Evolutionary conservation across 2,797 vertebrate genomes (phyloP).

Genomic region (Sternotherus odoratus): DNA sequence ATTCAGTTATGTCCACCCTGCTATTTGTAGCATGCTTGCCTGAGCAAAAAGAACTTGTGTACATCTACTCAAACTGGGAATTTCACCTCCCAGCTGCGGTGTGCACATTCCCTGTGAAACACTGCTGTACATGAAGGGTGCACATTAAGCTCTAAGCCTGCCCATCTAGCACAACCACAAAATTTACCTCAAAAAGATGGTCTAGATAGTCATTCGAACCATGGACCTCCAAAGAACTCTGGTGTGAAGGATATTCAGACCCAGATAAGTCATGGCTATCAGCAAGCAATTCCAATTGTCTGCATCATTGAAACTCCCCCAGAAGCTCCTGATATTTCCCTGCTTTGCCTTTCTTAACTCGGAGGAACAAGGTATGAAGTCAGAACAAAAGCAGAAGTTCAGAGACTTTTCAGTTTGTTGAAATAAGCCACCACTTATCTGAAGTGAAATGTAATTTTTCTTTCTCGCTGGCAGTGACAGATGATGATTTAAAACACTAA

Average conservation of each 20-base stretch:
- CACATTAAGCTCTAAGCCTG: rapidly evolving
- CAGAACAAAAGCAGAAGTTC: constrained; percentile 55
- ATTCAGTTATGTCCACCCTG: not conserved
- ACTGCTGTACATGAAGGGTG: not conserved
- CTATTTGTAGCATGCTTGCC: not conserved
- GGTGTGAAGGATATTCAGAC: not conserved
- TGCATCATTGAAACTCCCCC: not conserved
- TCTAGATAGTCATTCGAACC: not conserved
- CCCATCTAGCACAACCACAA: not conserved
- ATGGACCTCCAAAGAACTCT: not conserved
- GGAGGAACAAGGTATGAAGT: not conserved
- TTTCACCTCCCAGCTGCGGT: not conserved
- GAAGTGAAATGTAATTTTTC: constrained; percentile 59
- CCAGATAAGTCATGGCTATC: not conserved
- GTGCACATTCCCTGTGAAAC: not conserved
- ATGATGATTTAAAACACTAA: constrained; percentile 53
- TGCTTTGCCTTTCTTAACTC: not conserved
- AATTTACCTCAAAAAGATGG: not conserved
- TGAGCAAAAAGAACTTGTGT: not conserved
- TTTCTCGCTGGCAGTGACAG: constrained; percentile 56
- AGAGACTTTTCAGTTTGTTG: constrained; percentile 38
- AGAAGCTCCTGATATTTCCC: not conserved
- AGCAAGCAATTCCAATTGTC: not conserved
- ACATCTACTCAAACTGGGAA: not conserved
- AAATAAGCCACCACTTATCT: constrained; percentile 56